These are phyloP conservation scores for Mesorhabditis sp. DNA, from an alignment of 2,888 invertebrate species.

Conservation along the genomic window DNA sequence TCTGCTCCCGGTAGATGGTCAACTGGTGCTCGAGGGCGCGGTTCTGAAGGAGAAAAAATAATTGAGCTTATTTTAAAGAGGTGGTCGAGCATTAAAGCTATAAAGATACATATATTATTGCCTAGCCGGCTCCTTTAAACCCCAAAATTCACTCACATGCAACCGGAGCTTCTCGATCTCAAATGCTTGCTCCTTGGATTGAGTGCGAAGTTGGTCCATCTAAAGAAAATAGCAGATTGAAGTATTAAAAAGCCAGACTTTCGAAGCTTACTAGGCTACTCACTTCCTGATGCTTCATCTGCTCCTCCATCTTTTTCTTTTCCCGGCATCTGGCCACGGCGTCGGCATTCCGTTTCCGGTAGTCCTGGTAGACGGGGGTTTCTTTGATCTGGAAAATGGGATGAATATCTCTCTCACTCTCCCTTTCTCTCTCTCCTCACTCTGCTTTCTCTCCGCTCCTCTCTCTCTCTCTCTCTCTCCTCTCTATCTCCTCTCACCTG, in stretches of 20 bases:
- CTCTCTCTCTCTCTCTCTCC: no score
- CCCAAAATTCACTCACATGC: neutral
- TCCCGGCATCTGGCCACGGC: constrained; percentile 2
- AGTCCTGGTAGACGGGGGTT: constrained; percentile 2
- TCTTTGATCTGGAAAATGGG: neutral
- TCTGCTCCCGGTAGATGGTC: neutral
- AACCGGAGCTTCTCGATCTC: neutral
- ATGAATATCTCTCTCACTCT: no score
- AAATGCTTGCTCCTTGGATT: neutral
- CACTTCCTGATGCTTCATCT: neutral
- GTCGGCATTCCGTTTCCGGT: neutral
- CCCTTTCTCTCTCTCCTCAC: no score
- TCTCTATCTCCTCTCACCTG: no score
- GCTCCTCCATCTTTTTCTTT: constrained; percentile 1
- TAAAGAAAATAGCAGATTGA: neutral
- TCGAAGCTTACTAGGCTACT: neutral
- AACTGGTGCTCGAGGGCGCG: constrained; percentile 1
- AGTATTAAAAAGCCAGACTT: no score
- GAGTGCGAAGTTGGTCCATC: neutral
- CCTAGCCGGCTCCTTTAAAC: no score
- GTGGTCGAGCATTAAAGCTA: neutral
- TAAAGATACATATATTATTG: no score
- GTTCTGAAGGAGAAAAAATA: neutral
- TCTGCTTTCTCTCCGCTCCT: no score
- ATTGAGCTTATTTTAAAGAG: neutral